phyloP scores from a whole-genome alignment of 2,113 vertebrate genomes.

The Anser brachyrhynchus region DNA sequence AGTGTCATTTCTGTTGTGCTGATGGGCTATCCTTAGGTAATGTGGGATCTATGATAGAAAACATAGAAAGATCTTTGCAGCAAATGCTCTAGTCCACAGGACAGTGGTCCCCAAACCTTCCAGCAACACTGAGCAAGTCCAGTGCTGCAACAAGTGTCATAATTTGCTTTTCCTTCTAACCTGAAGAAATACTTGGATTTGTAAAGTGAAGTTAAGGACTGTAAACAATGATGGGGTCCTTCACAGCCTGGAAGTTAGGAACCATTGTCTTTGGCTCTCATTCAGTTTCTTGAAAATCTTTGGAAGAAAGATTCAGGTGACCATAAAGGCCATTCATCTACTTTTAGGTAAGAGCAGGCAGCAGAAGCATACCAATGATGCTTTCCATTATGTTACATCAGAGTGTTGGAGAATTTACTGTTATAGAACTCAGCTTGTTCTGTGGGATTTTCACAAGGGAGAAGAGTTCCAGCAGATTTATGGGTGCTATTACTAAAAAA shows the following conservation, averaged over 20 bases:
- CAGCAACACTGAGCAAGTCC: background rate
- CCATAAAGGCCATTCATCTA: background rate
- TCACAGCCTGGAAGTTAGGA: background rate
- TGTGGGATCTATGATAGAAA: background rate
- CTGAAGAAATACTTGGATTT: background rate
- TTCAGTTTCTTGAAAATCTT: background rate
- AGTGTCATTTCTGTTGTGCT: background rate
- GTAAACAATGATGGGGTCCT: background rate
- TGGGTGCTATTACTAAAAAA: background rate
- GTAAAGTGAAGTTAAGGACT: background rate
- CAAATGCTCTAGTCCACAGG: background rate
- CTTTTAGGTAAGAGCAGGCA: background rate
- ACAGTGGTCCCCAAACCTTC: background rate
- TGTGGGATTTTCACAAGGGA: background rate
- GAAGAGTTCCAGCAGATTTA: background rate
- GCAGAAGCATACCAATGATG: background rate
- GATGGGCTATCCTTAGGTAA: background rate
- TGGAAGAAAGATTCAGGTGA: background rate
- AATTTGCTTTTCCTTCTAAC: background rate
- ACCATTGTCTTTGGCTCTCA: background rate
- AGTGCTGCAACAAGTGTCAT: background rate
- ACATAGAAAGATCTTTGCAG: background rate
- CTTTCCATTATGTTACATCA: background rate
- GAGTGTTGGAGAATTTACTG: background rate
- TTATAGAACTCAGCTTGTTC: background rate